Evolutionary conservation across 2,888 invertebrate species (phyloP), one percentile per base, ranked within the genome.

Genomic region (Nemurella pictetii): DNA sequence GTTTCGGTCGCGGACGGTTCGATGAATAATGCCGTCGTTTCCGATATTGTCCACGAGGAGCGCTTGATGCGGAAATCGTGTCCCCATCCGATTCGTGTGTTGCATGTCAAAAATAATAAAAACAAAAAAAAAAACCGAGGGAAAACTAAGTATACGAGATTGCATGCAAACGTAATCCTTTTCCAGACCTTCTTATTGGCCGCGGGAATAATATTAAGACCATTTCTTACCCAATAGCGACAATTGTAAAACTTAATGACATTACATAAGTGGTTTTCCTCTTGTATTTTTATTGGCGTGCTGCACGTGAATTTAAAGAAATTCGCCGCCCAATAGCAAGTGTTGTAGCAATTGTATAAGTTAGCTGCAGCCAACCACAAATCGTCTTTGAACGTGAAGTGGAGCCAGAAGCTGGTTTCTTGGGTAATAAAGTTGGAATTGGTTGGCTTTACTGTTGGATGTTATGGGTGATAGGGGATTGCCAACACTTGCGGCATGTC

Each of bases 391-490:
- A 55, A 82, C 55, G 84, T 84, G 72, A 32, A 36, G 78, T 35
- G 80, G 83, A 29, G 86, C 84, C 85, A 85, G 72, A 72, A 55
- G 82, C 72, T 82, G 82, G 26, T 82, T 82, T 72, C 72, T 82
- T 29, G 29, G 82, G 82, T 82, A 82, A 84, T 86, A 85, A 86
- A 86, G 80, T 86, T 85, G 86, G 86, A 86, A 86, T 86, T 86
- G 86, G 86, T 86, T 86, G 85, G 85, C 86, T 85, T 86, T 55
- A 84, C 84, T 84, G 83, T 83, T 84, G 83, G 83, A 81, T 84
- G 84, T 85, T 85, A 85, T 84, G 86, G 86, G 84, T 86, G 86
- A 86, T 85, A 77, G 86, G 86, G 86, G 86, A 86, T 86, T 86
- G 85, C 72, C 86, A 83, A 86, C 86, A 85, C 86, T 84, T 85